Conservation (phyloP, 2,797 vertebrate species). For the Chaetophractus vellerosus region DNA sequence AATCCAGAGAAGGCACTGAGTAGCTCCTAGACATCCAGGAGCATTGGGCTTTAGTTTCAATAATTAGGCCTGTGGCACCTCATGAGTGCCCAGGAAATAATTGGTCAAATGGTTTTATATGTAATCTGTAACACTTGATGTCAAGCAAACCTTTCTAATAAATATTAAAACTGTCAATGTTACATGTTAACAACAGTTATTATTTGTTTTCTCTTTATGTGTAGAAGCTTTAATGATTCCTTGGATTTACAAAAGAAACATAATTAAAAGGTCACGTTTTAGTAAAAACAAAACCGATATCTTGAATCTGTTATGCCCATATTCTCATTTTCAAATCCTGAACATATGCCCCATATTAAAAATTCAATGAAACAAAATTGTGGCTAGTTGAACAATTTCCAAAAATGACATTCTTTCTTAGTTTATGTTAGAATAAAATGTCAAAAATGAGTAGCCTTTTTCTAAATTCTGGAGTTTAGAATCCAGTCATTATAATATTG, state of each 20-base stretch:
- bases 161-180: conserved; percentile 5
- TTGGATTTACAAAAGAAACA: conserved; percentile 49
- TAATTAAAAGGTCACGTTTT: conserved; percentile 23
- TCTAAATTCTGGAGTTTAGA: not conserved
- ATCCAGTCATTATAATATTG: not conserved
- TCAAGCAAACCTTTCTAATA: conserved; percentile 35
- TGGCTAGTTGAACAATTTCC: conserved; percentile 43
- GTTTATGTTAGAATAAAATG: not conserved
- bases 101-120: not conserved
- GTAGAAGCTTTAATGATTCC: conserved; percentile 53
- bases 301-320: not conserved
- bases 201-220: conserved; percentile 31
- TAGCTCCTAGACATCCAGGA: not conserved
- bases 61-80: not conserved
- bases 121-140: not conserved
- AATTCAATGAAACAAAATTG: conserved; percentile 40
- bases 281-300: not conserved
- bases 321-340: conserved; percentile 50
- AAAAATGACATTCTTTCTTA: conserved; percentile 3
- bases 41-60: not conserved
- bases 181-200: conserved; percentile 28
- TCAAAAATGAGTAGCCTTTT: conserved; percentile 35
- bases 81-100: not conserved
- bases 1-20: not conserved
- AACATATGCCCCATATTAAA: not conserved